Percentiles rank a stretch among this genome's conserved stretches.
These are phyloP conservation scores for Zygothrica quintamaculata DNA, from an alignment of 2,888 invertebrate genomes.

Conservation along the genomic window DNA sequence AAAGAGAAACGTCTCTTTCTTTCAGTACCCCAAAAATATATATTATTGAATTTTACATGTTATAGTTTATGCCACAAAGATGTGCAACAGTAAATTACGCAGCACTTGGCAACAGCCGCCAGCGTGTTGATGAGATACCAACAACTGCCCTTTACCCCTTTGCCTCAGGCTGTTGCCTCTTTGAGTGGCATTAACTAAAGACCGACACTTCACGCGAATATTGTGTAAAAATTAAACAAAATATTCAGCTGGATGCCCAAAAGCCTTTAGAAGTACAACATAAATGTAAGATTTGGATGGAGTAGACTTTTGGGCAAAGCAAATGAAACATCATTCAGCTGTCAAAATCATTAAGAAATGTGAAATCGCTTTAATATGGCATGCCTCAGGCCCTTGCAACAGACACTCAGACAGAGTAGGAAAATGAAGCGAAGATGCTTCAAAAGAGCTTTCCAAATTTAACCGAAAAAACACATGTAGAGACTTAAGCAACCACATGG, in stretches of 20 bases:
- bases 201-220: conserved; percentile 63
- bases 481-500: conserved; percentile 55
- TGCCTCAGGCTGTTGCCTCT: conserved; percentile 5
- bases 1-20: not conserved
- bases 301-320: conserved; percentile 24
- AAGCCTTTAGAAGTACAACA: conserved; percentile 41
- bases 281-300: no score
- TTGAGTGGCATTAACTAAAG: conserved; percentile 77
- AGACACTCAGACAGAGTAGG: not conserved
- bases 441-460: conserved; percentile 4
- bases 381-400: conserved; percentile 26
- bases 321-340: conserved; percentile 81
- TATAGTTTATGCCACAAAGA: conserved; percentile 19
- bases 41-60: not conserved
- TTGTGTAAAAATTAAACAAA: conserved; percentile 63
- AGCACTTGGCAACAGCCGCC: conserved; percentile 9
- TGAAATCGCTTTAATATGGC: conserved; percentile 78
- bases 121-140: conserved; percentile 19
- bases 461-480: conserved; percentile 55
- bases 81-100: conserved; percentile 41
- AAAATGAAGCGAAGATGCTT: not conserved
- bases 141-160: conserved; percentile 55
- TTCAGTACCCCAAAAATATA: no score
- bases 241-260: conserved; percentile 18
- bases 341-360: conserved; percentile 82